phyloP scores from a whole-genome alignment of 2,888 invertebrate genomes.

The Xanthia icteritia region DNA sequence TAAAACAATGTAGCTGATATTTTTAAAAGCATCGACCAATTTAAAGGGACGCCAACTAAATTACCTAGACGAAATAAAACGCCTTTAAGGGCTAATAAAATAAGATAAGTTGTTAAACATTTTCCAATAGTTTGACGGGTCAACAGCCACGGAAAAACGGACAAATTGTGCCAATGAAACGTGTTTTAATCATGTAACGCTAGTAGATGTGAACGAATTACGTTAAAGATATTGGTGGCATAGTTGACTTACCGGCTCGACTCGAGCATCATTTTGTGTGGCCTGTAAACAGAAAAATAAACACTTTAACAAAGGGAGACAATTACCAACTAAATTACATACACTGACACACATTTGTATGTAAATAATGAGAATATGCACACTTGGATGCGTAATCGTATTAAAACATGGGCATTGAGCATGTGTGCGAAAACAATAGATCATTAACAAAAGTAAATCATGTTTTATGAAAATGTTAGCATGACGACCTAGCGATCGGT shows the following conservation, averaged over 20 bases:
- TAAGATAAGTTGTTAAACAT: constrained; percentile 33
- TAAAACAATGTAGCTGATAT: constrained; percentile 33
- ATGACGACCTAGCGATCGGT: constrained; percentile 66
- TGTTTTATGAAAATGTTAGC: constrained; percentile 53
- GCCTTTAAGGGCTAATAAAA: constrained; percentile 44
- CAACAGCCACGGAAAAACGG: constrained; percentile 64
- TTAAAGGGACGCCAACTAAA: constrained; percentile 39
- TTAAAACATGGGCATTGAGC: constrained; percentile 30
- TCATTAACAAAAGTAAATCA: constrained; percentile 57
- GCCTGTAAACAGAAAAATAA: constrained; percentile 82
- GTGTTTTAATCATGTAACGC: constrained; percentile 39
- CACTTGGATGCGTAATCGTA: constrained; percentile 35
- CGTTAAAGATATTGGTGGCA: constrained; percentile 61
- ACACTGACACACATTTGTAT: constrained; percentile 41
- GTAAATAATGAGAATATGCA: constrained; percentile 42
- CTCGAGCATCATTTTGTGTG: constrained; percentile 90
- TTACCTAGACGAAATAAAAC: constrained; percentile 45
- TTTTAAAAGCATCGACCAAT: constrained; percentile 30
- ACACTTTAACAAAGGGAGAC: constrained; percentile 60
- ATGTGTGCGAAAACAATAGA: constrained; percentile 59
- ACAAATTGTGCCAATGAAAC: constrained; percentile 63
- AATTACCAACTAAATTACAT: constrained; percentile 47
- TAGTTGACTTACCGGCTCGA: constrained; percentile 85
- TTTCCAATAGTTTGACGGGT: constrained; percentile 49
- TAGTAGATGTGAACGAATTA: constrained; percentile 60